Conservation (phyloP, 2,113 vertebrate species). For the Dendrocopos noguchii region DNA sequence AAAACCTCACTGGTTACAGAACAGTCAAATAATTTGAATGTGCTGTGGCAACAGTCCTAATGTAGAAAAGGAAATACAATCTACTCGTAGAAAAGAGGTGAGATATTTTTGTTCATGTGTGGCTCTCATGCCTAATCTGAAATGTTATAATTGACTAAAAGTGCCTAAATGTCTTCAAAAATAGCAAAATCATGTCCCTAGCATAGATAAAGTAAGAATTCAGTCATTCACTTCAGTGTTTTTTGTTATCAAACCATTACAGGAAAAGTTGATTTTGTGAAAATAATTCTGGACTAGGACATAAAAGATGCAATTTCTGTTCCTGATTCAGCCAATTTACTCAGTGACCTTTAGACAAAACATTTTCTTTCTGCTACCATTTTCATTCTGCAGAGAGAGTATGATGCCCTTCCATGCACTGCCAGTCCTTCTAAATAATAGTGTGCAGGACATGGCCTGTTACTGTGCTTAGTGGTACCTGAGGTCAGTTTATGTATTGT, state of each 20-base stretch:
- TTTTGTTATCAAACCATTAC: background rate
- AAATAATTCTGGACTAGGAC: background rate
- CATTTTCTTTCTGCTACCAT: background rate
- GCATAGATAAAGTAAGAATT: background rate
- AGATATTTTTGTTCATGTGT: background rate
- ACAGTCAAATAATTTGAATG: background rate
- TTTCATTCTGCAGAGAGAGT: background rate
- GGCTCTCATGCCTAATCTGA: background rate
- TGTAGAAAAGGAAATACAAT: background rate
- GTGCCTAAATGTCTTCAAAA: background rate
- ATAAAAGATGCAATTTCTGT: background rate
- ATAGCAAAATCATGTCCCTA: background rate
- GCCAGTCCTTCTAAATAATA: background rate
- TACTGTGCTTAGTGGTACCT: background rate
- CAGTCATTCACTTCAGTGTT: background rate
- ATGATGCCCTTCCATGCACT: background rate
- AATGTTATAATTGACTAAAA: background rate
- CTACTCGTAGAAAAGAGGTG: background rate
- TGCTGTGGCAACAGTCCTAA: background rate
- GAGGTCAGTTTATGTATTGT: background rate
- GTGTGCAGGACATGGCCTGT: background rate
- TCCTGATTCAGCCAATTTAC: background rate
- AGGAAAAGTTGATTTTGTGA: background rate
- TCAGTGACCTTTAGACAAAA: background rate
- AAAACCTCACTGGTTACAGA: background rate